Evolutionary conservation across 2,797 vertebrate species (phyloP).

Genomic region (Peromyscus aztecus): DNA sequence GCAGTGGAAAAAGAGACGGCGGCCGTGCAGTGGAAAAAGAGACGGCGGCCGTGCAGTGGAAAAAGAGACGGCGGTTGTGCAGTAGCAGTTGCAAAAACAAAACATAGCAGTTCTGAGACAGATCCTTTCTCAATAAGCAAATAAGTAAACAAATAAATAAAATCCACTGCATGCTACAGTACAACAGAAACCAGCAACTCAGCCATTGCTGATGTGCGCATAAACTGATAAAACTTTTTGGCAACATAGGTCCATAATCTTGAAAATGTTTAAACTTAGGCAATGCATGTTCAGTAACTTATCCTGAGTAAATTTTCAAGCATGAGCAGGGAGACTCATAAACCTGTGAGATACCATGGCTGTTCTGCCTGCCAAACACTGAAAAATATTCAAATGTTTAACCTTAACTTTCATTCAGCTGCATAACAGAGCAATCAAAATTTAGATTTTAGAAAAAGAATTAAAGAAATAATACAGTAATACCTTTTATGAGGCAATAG

Average conservation of each 20-base stretch:
- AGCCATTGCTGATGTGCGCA: not conserved
- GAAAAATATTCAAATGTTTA: not conserved
- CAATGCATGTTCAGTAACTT: not conserved
- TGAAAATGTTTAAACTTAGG: not conserved
- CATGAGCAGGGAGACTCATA: not conserved
- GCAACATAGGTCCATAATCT: not conserved
- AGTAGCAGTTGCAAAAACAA: not conserved
- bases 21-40: too few relatives aligned
- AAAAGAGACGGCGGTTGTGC: too few relatives aligned
- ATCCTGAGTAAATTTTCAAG: not conserved
- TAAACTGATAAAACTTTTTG: not conserved
- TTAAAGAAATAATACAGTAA: not conserved
- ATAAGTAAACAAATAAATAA: not conserved
- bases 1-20: too few relatives aligned
- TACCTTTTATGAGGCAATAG: not conserved
- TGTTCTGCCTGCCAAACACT: not conserved
- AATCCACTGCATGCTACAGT: not conserved
- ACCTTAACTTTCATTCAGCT: not conserved
- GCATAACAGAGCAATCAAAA: not conserved
- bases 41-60: too few relatives aligned
- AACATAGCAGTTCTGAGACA: not conserved
- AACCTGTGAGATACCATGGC: not conserved
- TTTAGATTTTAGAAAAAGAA: not conserved
- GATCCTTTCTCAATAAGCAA: not conserved
- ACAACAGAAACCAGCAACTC: not conserved